These are phyloP conservation scores for Lapara coniferarum DNA, from an alignment of 2,888 invertebrate species.

Conservation along the genomic window DNA sequence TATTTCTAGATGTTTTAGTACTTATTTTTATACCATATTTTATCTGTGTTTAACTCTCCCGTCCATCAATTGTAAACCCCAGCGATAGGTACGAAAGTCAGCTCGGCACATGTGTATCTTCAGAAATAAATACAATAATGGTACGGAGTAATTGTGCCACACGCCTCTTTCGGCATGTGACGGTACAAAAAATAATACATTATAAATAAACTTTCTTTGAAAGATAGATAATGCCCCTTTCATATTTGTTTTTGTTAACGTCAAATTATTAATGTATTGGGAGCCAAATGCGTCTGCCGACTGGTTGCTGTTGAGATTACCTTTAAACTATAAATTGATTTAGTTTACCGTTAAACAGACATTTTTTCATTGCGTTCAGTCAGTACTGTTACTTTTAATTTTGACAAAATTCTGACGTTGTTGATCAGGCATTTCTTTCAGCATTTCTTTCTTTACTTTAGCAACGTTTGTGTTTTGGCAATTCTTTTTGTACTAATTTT, in stretches of 20 bases:
- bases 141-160: slow-evolving; percentile 77
- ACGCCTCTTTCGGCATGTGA: slow-evolving; percentile 60
- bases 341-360: too few species aligned
- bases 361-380: too few species aligned
- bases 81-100: slow-evolving; percentile 51
- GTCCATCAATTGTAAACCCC: slow-evolving; percentile 42
- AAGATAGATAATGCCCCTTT: slow-evolving; percentile 48
- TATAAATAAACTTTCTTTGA: slow-evolving; percentile 79
- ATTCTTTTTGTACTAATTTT: too few species aligned
- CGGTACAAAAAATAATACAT: slow-evolving; percentile 56
- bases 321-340: background rate
- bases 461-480: too few species aligned
- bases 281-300: slow-evolving; percentile 22
- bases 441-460: too few species aligned
- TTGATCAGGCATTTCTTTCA: too few species aligned
- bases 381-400: too few species aligned
- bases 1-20: too few species aligned
- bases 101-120: slow-evolving; percentile 70
- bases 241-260: slow-evolving; percentile 26
- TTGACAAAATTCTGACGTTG: too few species aligned
- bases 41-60: slow-evolving; percentile 20
- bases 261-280: slow-evolving; percentile 26
- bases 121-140: slow-evolving; percentile 81
- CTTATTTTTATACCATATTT: too few species aligned
- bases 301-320: background rate